These are phyloP conservation scores for Lycaon pictus DNA, from an alignment of 2,113 vertebrate genomes.

Conservation along the genomic window DNA sequence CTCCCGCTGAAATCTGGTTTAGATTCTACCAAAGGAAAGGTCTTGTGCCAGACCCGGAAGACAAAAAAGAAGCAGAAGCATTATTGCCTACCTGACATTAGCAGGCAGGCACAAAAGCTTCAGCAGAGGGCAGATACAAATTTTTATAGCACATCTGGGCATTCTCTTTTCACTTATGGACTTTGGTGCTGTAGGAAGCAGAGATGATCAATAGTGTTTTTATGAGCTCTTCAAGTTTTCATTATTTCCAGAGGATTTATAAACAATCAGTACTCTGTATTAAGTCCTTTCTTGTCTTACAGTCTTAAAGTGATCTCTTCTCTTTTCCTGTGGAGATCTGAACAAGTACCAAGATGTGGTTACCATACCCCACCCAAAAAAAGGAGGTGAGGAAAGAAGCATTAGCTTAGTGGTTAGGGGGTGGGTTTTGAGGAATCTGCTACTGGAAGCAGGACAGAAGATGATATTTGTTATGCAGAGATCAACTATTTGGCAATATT, in stretches of 20 bases:
- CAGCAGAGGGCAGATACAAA: background rate
- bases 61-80: background rate
- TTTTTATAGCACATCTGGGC: background rate
- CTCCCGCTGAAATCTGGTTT: background rate
- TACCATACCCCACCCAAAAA: background rate
- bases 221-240: background rate
- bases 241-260: background rate
- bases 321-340: background rate
- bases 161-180: background rate
- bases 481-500: background rate
- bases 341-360: background rate
- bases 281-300: background rate
- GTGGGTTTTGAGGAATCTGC: background rate
- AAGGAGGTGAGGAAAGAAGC: background rate
- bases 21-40: background rate
- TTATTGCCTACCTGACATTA: no score
- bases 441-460: background rate
- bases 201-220: background rate
- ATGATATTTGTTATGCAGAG: background rate
- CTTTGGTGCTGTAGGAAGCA: background rate
- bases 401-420: background rate
- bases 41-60: background rate
- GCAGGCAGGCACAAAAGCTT: background rate
- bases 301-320: background rate
- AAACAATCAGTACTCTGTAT: background rate